phyloP scores from a whole-genome alignment of 2,888 invertebrate genomes.

The Copidosoma aretas region DNA sequence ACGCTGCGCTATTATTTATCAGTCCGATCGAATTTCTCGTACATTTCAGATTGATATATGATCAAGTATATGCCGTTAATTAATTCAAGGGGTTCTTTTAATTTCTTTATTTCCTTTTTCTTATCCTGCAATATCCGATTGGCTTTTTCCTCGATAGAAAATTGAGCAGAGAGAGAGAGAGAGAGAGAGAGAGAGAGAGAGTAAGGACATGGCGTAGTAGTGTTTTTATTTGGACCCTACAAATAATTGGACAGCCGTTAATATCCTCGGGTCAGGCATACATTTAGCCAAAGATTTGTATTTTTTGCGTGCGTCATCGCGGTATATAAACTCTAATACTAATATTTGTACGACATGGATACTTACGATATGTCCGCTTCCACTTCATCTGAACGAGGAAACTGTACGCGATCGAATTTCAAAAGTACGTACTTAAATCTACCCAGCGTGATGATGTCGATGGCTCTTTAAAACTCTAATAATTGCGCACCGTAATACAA shows the following conservation, averaged over 20 bases:
- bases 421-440: too few species aligned
- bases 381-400: too few species aligned
- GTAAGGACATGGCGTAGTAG: not conserved
- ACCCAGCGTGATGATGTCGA: too few species aligned
- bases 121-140: too few species aligned
- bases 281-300: not conserved
- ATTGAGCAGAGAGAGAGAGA: not conserved
- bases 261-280: not conserved
- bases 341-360: not conserved
- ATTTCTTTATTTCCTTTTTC: too few species aligned
- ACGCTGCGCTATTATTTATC: conserved; percentile 13
- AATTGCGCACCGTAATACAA: too few species aligned
- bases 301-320: not conserved
- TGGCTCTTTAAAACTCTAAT: too few species aligned
- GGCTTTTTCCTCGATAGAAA: not conserved
- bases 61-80: conserved; percentile 14
- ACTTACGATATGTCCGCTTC: too few species aligned
- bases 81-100: conserved; percentile 9
- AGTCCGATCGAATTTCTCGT: not conserved
- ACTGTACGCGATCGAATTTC: too few species aligned
- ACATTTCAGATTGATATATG: conserved; percentile 1
- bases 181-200: not conserved
- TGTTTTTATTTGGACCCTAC: not conserved
- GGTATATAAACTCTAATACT: not conserved
- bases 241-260: not conserved